These are phyloP conservation scores for Danaus melanippus DNA, from an alignment of 1,140 invertebrate genomes.

Conservation along the genomic window DNA sequence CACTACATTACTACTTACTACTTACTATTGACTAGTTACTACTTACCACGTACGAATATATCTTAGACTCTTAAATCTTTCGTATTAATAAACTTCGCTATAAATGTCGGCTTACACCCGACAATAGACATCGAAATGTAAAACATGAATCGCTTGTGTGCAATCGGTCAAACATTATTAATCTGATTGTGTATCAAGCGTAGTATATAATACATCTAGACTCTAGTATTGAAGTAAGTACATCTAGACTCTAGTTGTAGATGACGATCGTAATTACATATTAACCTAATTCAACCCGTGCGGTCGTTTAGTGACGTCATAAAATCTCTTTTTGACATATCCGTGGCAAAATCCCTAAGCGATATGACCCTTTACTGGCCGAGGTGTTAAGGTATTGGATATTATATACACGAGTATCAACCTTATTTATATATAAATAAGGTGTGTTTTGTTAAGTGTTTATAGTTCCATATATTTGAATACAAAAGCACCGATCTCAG, in stretches of 20 bases:
- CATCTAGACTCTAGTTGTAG: neutral
- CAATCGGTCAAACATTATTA: too few relatives aligned
- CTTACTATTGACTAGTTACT: too few relatives aligned
- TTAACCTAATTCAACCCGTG: constrained; percentile 55
- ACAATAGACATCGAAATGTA: too few relatives aligned
- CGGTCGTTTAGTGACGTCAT: constrained; percentile 59
- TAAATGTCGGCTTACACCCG: too few relatives aligned
- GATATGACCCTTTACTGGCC: constrained; percentile 63
- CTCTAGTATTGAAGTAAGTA: neutral
- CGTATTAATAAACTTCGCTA: too few relatives aligned
- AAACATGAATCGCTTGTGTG: too few relatives aligned
- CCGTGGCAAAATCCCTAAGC: constrained; percentile 68
- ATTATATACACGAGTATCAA: constrained; percentile 5
- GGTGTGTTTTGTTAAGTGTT: constrained; percentile 19
- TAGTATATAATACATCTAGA: neutral
- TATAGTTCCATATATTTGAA: constrained; percentile 49
- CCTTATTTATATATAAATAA: constrained; percentile 12
- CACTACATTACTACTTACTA: too few relatives aligned
- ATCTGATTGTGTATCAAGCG: too few relatives aligned
- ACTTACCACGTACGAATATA: too few relatives aligned
- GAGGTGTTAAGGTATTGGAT: constrained; percentile 59
- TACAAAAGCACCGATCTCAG: constrained; percentile 58
- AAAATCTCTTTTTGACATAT: constrained; percentile 68
- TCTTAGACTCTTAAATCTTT: too few relatives aligned
- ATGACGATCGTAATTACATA: constrained; percentile 12